Conservation (phyloP, 2,113 vertebrate species). For the Sander lucioperca region DNA sequence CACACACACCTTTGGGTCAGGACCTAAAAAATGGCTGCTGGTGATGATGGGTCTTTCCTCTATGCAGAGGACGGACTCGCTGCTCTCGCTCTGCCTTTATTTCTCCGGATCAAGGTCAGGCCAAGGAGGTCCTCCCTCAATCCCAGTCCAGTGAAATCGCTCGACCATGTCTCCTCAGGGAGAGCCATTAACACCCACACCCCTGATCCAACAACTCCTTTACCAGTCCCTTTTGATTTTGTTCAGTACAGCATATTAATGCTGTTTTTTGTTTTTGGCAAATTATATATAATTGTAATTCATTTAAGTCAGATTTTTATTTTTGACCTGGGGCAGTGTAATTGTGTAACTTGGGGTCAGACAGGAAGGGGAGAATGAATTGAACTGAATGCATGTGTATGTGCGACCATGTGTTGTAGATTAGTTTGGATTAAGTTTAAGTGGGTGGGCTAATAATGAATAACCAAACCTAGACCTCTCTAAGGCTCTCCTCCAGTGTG, state of each 20-base stretch:
- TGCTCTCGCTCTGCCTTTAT: constrained; percentile 74
- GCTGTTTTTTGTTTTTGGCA: constrained; percentile 28
- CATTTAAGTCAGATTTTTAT: constrained; percentile 52
- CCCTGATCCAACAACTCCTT: constrained; percentile 30
- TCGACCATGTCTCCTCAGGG: constrained; percentile 72
- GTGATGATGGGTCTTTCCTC: constrained; percentile 52
- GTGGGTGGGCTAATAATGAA: constrained; percentile 55
- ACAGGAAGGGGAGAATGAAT: constrained; percentile 17
- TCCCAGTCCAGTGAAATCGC: constrained; percentile 64
- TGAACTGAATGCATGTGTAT: constrained; percentile 59
- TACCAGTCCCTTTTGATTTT: constrained; percentile 21
- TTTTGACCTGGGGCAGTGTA: constrained; percentile 47
- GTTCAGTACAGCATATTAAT: constrained; percentile 33
- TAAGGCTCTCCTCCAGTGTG: constrained; percentile 43
- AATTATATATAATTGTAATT: constrained; percentile 47
- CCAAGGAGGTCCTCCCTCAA: constrained; percentile 47
- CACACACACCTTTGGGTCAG: constrained; percentile 38
- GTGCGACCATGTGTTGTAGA: constrained; percentile 55
- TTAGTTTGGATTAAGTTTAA: constrained; percentile 61
- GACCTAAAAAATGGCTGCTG: constrained; percentile 57
- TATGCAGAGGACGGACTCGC: constrained; percentile 60
- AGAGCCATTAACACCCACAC: constrained; percentile 50
- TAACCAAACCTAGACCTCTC: constrained; percentile 71
- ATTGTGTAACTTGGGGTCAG: constrained; percentile 46
- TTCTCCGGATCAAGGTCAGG: constrained; percentile 62